These are phyloP conservation scores for Amblyornis subalaris DNA, from an alignment of 2,113 vertebrate species.

Conservation along the genomic window DNA sequence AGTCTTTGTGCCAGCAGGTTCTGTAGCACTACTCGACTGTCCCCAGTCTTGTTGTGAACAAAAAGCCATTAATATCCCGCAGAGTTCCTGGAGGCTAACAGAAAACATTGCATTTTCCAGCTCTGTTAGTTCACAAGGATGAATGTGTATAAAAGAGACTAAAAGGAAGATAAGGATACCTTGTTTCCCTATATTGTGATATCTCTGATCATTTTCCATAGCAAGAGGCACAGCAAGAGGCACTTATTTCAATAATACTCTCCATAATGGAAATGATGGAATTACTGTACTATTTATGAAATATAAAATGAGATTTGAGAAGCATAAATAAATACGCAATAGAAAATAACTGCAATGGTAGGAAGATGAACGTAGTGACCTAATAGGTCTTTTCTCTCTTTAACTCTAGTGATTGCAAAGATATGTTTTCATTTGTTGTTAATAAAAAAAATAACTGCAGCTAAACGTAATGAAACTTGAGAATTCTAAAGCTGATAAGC, in stretches of 20 bases:
- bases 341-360: conserved; percentile 16
- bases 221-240: background rate
- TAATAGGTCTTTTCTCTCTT: background rate
- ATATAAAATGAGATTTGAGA: conserved; percentile 4
- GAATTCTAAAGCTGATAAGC: background rate
- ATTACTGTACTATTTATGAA: conserved; percentile 29
- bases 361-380: conserved; percentile 1
- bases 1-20: background rate
- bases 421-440: conserved; percentile 11
- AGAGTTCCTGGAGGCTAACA: background rate
- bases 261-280: background rate
- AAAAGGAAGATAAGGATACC: background rate
- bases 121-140: background rate
- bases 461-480: background rate
- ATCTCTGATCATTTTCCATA: conserved; percentile 14
- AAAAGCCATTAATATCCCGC: background rate
- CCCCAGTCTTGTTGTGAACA: background rate
- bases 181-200: background rate
- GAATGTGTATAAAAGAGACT: background rate
- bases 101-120: background rate
- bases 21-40: background rate
- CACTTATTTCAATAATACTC: background rate
- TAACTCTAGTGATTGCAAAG: background rate
- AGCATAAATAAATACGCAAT: conserved; percentile 17
- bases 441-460: background rate